Evolutionary conservation across 2,888 invertebrate species (phyloP).

Genomic region (Parnassius glacialis): DNA sequence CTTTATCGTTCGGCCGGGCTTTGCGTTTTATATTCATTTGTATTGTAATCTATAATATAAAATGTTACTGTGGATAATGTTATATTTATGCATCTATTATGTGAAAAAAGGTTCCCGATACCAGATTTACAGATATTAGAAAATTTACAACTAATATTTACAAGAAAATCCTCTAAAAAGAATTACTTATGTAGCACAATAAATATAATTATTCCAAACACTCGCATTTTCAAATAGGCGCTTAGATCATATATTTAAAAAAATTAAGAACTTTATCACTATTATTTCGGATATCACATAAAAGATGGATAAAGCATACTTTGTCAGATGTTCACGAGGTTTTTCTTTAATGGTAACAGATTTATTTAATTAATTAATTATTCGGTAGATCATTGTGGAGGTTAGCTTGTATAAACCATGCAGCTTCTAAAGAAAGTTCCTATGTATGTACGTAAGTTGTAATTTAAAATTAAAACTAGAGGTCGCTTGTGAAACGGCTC

Average conservation of each 20-base stretch:
- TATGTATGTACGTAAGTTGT: constrained; percentile 81
- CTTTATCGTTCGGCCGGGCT: constrained; percentile 53
- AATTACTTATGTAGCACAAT: no score
- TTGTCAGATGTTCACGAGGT: constrained; percentile 26
- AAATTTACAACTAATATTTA: constrained; percentile 25
- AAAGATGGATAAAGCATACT: constrained; percentile 26
- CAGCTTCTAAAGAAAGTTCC: constrained; percentile 82
- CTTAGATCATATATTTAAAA: no score
- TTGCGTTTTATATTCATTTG: constrained; percentile 62
- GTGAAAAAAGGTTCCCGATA: neutral
- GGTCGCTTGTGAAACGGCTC: constrained; percentile 61
- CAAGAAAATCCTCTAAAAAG: neutral
- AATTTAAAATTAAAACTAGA: constrained; percentile 75
- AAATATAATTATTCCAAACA: no score
- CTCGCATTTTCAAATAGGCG: no score
- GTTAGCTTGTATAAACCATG: constrained; percentile 81
- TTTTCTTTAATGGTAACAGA: constrained; percentile 51
- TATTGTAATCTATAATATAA: constrained; percentile 67
- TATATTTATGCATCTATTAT: constrained; percentile 9
- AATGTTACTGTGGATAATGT: constrained; percentile 59
- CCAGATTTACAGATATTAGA: constrained; percentile 15
- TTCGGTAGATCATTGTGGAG: constrained; percentile 78
- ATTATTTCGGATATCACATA: neutral
- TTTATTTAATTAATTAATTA: constrained; percentile 71
- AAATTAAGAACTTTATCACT: no score